Base-by-base conservation (phyloP, 2,797 vertebrate genomes). In the Odontamblyopus rebecca region DNA sequence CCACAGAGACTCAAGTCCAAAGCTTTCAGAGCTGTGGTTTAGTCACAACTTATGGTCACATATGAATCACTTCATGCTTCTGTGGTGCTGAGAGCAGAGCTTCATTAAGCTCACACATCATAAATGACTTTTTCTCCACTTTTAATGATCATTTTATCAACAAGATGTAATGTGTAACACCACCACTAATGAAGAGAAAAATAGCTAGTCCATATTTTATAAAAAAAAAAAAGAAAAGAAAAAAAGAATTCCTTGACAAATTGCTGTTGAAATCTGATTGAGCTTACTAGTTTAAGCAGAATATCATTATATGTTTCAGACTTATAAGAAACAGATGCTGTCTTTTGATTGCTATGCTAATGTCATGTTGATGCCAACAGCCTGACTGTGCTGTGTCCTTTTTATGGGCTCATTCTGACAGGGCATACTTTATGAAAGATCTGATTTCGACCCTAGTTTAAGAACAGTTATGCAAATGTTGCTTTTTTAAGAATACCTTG, bases 51-150 rank as follows among this genome's bases (percentile, higher is more conserved):
- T 19, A n/a, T 69, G 73, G 81, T 80, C 84, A 78, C 68, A 30
- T 74, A 86, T 85, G 72, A 85, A 78, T 82, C 84, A 79, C 67
- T 81, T 82, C 79, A 77, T 72, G 79, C 71, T 80, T 85, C 69
- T 61, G 50, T 57, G 72, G 82, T 84, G 79, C 76, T 68, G 71
- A 85, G 79, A 88, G 83, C 85, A 81, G 80, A 81, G 80, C 72
- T 86, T 84, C 83, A 88, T 90, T 89, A 83, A 69, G 82, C 86
- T 78, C 89, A 84, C 78, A 76, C 79, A 4, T 15, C 44, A 48
- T 81, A 83, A 85, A 80, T 72, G 4, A 70, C 71, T 77, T 44
- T 44, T 12, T 44, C 11, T 44, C 41, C 41, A 44, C 0, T 13
- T 48, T 48, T 15, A 48, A 48, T 48, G 13, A 48, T 3, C 64